These are phyloP conservation scores for Nasonia oneida DNA, from an alignment of 2,888 invertebrate species.

Conservation along the genomic window DNA sequence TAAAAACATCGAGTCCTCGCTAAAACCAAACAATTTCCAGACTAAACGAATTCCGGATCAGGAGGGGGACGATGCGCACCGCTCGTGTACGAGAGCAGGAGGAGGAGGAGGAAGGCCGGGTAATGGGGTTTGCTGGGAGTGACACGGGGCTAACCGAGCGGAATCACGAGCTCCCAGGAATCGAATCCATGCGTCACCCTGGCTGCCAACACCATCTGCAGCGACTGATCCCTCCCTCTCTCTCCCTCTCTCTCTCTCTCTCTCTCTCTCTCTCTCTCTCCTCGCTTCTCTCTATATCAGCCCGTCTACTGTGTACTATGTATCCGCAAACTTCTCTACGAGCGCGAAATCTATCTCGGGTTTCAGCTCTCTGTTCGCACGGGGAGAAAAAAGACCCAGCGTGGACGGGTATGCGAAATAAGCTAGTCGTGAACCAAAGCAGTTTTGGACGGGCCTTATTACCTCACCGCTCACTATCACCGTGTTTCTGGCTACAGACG, in stretches of 20 bases:
- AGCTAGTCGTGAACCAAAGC: too few relatives aligned
- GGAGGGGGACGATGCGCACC: conserved; percentile 62
- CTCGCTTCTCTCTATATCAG: conserved; percentile 49
- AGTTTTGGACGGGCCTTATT: too few relatives aligned
- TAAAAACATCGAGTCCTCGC: neutral
- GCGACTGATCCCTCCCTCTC: conserved; percentile 60
- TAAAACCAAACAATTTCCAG: conserved; percentile 3
- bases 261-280: conserved; percentile 67
- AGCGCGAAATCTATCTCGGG: neutral
- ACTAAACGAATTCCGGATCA: conserved; percentile 61
- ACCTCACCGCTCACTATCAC: too few relatives aligned
- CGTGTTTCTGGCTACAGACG: too few relatives aligned
- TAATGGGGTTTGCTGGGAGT: conserved; percentile 79
- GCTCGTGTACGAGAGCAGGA: conserved; percentile 32
- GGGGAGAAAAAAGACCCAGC: too few relatives aligned
- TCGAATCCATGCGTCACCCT: conserved; percentile 79
- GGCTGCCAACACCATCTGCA: conserved; percentile 79
- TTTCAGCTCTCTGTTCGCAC: neutral
- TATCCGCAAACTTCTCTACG: conserved; percentile 41
- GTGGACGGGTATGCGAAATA: neutral
- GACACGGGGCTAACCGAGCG: conserved; percentile 79
- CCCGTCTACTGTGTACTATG: conserved; percentile 58
- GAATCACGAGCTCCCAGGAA: conserved; percentile 79
- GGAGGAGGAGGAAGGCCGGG: conserved; percentile 63
- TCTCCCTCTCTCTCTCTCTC: conserved; percentile 67